Evolutionary conservation across 1,140 invertebrate species (phyloP), one percentile per base, ranked within the genome.

Genomic region (Oedothorax gibbosus): DNA sequence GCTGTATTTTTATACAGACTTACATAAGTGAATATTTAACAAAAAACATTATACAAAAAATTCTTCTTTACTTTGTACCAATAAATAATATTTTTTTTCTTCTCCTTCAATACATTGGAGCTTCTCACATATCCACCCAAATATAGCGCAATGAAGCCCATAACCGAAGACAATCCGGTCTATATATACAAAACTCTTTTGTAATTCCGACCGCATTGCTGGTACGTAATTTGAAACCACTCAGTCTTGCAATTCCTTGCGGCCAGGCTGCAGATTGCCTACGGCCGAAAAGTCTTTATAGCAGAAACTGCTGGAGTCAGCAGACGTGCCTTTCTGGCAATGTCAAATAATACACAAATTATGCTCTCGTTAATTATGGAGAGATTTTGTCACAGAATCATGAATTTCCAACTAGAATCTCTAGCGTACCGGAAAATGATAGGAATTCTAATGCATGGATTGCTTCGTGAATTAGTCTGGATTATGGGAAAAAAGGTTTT

Each of bases 311-410:
- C 69, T 53, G 49, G 10, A 8, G 15, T 71, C 69, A 71, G 69
- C 69, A 71, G 54, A 53, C 15, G 69, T 71, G 49, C 15, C 50
- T 53, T 53, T 53, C 69, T 53, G 15, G 20, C 49, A 18, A 71
- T 15, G 69, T 71, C 69, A 71, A 71, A 71, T 71, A 71, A 71
- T 71, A 53, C 69, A 71, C 69, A 71, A 53, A 71, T 71, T 71
- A 71, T 15, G 69, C 51, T 53, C 69, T 71, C 69, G 54, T 71
- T 71, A 71, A 71, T 71, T 71, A 71, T 71, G 69, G 51, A 71
- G 50, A 71, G 69, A 71, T 71, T 71, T 71, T 71, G 69, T 71
- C 69, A 71, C 54, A 71, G 50, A 18, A 21, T 53, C 50, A 18
- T 53, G 69, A 71, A 71, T 71, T 71, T 51, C 69, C 69, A 35